Percentiles rank a stretch among this genome's conserved stretches.
These are phyloP conservation scores for Caenorhabditis becei DNA, from an alignment of 2,888 invertebrate species.

Conservation along the genomic window DNA sequence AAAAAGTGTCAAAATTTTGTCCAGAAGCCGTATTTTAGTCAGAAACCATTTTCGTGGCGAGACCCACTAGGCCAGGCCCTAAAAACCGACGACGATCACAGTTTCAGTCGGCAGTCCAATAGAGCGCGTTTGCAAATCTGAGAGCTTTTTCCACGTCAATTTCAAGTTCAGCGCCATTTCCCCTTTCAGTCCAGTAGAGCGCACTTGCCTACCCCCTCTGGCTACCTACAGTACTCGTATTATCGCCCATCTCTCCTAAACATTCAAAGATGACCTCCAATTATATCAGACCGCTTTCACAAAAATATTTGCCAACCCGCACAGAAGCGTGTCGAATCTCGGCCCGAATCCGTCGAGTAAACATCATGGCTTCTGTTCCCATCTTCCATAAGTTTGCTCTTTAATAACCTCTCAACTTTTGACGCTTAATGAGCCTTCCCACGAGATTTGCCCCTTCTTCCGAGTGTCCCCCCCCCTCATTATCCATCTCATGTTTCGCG, in stretches of 20 bases:
- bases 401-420: conserved; percentile 57
- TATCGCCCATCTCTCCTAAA: background rate
- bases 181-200: no score
- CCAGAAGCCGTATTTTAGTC: no score
- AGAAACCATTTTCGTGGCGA: no score
- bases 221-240: background rate
- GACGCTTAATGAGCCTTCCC: conserved; percentile 60
- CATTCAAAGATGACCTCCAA: conserved; percentile 1
- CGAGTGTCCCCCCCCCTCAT: conserved; percentile 21
- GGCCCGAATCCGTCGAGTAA: conserved; percentile 43
- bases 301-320: conserved; percentile 40
- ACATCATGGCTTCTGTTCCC: conserved; percentile 32
- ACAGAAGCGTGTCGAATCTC: conserved; percentile 49
- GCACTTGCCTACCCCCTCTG: no score
- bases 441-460: conserved; percentile 35
- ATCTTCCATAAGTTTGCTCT: conserved; percentile 29
- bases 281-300: conserved; percentile 5
- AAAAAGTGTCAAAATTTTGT: no score
- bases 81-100: no score
- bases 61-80: no score
- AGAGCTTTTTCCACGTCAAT: no score
- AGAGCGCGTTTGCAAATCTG: background rate
- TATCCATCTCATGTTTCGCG: conserved; percentile 53
- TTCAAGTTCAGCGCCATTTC: no score
- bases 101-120: no score